Evolutionary conservation across 2,888 invertebrate genomes (phyloP), one percentile per base, ranked within the genome.

Genomic region (Taphrorychus bicolor): DNA sequence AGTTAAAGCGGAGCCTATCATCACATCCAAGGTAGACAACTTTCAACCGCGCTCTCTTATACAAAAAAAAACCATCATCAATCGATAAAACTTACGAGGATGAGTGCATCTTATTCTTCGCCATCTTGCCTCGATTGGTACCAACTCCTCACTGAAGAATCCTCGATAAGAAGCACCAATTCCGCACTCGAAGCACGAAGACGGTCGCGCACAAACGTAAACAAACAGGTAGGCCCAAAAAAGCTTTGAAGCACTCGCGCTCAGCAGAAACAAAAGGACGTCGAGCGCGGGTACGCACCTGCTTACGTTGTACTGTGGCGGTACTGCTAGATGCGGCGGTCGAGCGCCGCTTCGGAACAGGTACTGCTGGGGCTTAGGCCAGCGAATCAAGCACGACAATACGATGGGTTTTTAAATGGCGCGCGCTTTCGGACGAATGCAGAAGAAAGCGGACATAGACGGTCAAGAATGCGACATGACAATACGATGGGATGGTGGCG

Each of bases 81-180:
- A n/a, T n/a, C n/a, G n/a, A 14, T 5, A 32, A 11, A 18, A 57
- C 59, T 59, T 59, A 59, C 59, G 59, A n/a, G n/a, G n/a, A 11
- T 24, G 54, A 40, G 14, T 59, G 59, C 59, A 59, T 59, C 59
- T 59, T 59, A 22, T 48, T 59, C 24, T 59, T 59, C 14, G 59
- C 48, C 59, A 59, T 59, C 17, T 45, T 17, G 45, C 7, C 1
- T 14, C 17, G 17, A 14, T 45, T 14, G n/a, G 14, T 17, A 45
- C 9, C 14, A 14, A 45, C 45, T 17, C 5, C 16, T 45, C 45
- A 2, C 45, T 45, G 4, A 17, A 45, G 45, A 45, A 32, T 32
- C 32, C 32, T 32, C n/a, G 32, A 32, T 32, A 1, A 11, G 11
- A 32, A 11, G 3, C 32, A 32, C 32, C 32, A 32, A 32, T 9